A percentile compares a stretch with the other conserved stretches of the same genome.
Conservation (phyloP, 2,113 vertebrate genomes). For the Gadus macrocephalus region DNA sequence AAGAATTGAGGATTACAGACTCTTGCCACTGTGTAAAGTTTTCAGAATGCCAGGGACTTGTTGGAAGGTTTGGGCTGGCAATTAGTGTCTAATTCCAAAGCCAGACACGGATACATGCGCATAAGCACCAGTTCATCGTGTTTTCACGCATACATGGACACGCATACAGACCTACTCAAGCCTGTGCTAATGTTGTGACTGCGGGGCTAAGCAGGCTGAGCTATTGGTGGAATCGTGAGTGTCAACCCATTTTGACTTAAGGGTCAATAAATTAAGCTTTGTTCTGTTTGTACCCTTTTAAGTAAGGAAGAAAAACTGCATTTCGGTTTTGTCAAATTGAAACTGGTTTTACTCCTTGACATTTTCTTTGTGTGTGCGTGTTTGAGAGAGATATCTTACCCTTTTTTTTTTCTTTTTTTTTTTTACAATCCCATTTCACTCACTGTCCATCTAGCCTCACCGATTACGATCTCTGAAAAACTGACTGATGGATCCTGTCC, state of each 20-base stretch:
- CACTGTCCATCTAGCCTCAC: slow-evolving; percentile 45
- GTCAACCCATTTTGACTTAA: neutral
- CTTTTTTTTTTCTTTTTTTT: too few species aligned
- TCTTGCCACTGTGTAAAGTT: too few species aligned
- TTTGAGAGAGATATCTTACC: too few species aligned
- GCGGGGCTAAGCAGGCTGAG: neutral
- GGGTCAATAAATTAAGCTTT: neutral
- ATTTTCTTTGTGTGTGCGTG: too few species aligned
- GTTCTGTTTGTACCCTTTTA: neutral
- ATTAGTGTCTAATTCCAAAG: too few species aligned
- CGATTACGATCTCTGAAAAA: slow-evolving; percentile 68
- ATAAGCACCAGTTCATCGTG: too few species aligned
- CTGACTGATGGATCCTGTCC: slow-evolving; percentile 69
- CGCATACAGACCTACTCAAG: neutral
- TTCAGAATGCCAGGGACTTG: too few species aligned
- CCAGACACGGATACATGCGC: too few species aligned
- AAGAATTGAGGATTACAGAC: too few species aligned
- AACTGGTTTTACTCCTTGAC: neutral
- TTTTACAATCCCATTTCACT: neutral
- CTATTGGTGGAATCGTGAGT: neutral
- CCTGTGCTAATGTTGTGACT: neutral
- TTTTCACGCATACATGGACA: neutral
- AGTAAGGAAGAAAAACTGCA: neutral
- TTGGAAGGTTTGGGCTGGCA: too few species aligned
- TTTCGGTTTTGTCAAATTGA: neutral